Conservation (phyloP, 2,888 invertebrate genomes). For the Notodromas monacha region DNA sequence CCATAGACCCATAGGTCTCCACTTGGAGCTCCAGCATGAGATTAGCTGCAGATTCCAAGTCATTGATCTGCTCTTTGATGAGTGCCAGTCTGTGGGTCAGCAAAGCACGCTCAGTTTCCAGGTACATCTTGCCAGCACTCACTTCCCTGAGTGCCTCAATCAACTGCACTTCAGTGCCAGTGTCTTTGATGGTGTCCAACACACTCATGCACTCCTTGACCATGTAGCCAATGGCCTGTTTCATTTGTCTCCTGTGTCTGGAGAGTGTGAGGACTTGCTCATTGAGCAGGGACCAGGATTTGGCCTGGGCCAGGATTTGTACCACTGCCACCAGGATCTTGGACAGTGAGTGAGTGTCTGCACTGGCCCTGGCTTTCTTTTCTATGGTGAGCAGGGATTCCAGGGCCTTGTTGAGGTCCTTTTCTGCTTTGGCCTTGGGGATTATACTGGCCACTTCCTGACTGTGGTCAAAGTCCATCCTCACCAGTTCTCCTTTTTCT, state of each 20-base stretch:
- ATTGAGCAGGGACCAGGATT: constrained; percentile 69
- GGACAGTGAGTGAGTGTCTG: constrained; percentile 79
- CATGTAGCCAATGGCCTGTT: constrained; percentile 80
- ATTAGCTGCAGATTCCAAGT: constrained; percentile 51
- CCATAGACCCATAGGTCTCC: constrained; percentile 97
- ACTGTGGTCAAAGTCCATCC: no score
- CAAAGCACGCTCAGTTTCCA: constrained; percentile 92
- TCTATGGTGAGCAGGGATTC: no score
- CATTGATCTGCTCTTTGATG: constrained; percentile 21
- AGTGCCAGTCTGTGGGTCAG: constrained; percentile 37
- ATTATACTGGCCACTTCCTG: no score
- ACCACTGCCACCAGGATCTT: constrained; percentile 71
- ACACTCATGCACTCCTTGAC: constrained; percentile 65
- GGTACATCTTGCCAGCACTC: constrained; percentile 96
- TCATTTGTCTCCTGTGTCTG: constrained; percentile 75
- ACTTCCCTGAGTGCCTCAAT: constrained; percentile 81
- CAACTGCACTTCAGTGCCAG: constrained; percentile 59
- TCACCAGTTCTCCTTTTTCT: no score
- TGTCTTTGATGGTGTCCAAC: constrained; percentile 63
- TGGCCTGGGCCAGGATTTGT: constrained; percentile 58
- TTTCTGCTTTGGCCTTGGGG: no score
- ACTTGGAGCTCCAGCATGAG: constrained; percentile 83
- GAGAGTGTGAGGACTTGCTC: constrained; percentile 66
- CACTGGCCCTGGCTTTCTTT: no score
- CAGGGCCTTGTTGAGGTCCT: no score